phyloP scores from a whole-genome alignment of 2,113 vertebrate species.

The Oreochromis niloticus region DNA sequence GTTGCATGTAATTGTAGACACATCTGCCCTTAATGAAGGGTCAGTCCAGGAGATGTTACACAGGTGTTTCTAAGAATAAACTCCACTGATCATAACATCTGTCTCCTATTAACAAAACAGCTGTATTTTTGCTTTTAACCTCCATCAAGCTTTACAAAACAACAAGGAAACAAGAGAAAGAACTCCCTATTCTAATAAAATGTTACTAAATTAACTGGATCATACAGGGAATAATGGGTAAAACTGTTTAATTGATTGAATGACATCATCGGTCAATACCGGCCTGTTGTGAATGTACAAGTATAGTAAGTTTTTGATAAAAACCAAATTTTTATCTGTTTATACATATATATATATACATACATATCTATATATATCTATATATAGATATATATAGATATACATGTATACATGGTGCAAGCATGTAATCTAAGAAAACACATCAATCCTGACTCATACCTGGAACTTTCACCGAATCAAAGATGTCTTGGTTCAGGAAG shows the following conservation, averaged over 20 bases:
- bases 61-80: neutral
- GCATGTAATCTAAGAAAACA: neutral
- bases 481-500: neutral
- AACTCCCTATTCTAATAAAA: neutral
- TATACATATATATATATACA: no score
- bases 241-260: neutral
- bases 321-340: neutral
- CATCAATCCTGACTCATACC: neutral
- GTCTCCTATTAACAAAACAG: neutral
- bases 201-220: neutral
- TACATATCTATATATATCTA: neutral
- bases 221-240: neutral
- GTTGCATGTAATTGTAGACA: conserved; percentile 2
- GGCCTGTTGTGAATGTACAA: neutral
- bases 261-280: neutral
- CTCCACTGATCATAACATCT: neutral
- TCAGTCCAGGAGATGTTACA: neutral
- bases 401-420: neutral
- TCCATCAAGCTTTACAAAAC: neutral
- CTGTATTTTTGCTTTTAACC: neutral
- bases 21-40: neutral
- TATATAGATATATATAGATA: no score
- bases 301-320: neutral
- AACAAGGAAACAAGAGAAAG: neutral
- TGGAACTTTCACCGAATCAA: neutral